These are phyloP conservation scores for Eriocheir sinensis DNA, from an alignment of 1,140 invertebrate genomes.

Conservation along the genomic window DNA sequence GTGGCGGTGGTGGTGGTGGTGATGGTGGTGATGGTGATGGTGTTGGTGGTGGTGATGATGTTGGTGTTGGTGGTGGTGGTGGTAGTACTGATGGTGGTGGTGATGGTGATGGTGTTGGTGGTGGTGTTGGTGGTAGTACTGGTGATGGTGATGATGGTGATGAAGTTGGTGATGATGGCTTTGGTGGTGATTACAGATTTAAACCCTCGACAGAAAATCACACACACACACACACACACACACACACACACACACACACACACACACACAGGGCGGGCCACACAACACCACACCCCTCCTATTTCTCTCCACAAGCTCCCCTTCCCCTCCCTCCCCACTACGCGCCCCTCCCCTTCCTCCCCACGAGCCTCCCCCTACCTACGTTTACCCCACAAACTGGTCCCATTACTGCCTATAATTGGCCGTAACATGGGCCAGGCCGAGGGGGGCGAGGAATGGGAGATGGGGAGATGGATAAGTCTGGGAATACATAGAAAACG, in stretches of 20 bases:
- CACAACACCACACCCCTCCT: neutral
- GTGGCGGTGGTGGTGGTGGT: neutral
- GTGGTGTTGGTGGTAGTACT: neutral
- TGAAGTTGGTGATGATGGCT: too few species aligned
- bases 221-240: too few species aligned
- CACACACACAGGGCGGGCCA: too few species aligned
- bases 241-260: too few species aligned
- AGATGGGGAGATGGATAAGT: neutral
- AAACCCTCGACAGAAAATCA: too few species aligned
- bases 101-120: neutral
- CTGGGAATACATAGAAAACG: neutral
- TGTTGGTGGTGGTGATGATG: neutral
- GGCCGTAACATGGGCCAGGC: neutral
- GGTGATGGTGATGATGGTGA: neutral
- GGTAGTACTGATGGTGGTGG: neutral
- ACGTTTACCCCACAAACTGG: neutral
- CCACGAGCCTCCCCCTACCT: neutral
- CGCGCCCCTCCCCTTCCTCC: neutral
- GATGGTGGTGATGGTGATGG: neutral
- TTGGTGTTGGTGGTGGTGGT: neutral
- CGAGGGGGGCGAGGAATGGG: neutral
- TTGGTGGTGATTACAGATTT: too few species aligned
- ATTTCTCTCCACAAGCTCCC: neutral
- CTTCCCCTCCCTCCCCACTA: neutral
- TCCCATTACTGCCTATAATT: conserved; percentile 25